Evolutionary conservation across 2,797 vertebrate genomes (phyloP), one percentile per base, ranked within the genome.

Genomic region (Staurois parvus): DNA sequence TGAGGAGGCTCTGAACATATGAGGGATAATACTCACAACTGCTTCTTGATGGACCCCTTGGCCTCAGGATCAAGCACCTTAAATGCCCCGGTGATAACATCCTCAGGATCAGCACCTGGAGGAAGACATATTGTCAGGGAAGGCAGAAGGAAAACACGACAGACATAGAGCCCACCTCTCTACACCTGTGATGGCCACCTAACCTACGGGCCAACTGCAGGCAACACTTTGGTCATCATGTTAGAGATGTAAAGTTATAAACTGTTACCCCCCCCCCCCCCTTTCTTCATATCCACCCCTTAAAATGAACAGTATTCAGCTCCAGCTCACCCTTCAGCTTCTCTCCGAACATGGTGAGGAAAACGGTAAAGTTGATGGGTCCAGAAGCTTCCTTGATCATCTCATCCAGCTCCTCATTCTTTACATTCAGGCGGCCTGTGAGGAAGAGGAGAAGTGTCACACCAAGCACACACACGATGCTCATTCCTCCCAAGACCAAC

Each of bases 291-390:
- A n/a, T n/a, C n/a, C n/a, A n/a, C n/a, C n/a, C n/a, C 34, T 8
- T 8, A 8, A 37, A 5, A 37, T 37, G 37, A 37, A 10, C 0
- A 10, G 5, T 10, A 37, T 37, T 10, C 1, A 10, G 9, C 5
- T 34, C 26, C 11, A 24, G 37, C 26, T 88, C 92, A 98, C 97
- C 97, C 92, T 98, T 98, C 88, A 98, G 96, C 94, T 98, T 98
- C 95, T 98, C 97, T 59, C 97, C 97, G 77, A 98, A 98, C 97
- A 98, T 98, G 92, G 95, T 97, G 89, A 98, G 95, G 94, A 98
- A 98, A 88, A 98, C 97, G 0, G 97, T 98, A 95, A 98, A 98
- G 93, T 98, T 98, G 93, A 98, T 98, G 88, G 97, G 97, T 42
- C 97, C 97, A 9, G 95, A 97, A 88, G 97, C 97, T 90, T 98